Evolutionary conservation across 1,140 invertebrate genomes (phyloP).

Genomic region (Littorina saxatilis): DNA sequence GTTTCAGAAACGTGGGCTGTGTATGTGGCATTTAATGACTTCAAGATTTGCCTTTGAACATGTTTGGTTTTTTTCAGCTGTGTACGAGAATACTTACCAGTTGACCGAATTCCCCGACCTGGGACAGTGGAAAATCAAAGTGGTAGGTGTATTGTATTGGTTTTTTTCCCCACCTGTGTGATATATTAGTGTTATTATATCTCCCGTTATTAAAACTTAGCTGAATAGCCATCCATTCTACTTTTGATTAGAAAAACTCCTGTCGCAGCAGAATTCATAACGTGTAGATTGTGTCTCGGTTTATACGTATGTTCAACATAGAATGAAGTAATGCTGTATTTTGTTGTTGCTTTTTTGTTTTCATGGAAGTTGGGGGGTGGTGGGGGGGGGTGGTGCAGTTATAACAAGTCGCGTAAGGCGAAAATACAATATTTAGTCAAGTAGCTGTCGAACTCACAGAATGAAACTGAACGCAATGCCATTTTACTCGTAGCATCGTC

Average conservation of each 20-base stretch:
- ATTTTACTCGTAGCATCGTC: too few relatives aligned
- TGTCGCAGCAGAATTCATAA: neutral
- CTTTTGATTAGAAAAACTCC: neutral
- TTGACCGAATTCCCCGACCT: neutral
- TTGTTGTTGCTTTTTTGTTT: too few relatives aligned
- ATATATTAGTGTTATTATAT: too few relatives aligned
- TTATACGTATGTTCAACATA: neutral
- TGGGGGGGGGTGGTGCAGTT: too few relatives aligned
- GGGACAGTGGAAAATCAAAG: constrained; percentile 3
- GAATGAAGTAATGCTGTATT: neutral
- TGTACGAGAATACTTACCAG: neutral
- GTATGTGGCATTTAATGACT: too few relatives aligned
- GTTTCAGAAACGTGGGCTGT: too few relatives aligned
- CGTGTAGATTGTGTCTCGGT: neutral
- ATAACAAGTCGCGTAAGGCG: too few relatives aligned
- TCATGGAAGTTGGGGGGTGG: too few relatives aligned
- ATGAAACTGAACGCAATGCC: too few relatives aligned
- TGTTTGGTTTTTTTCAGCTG: neutral
- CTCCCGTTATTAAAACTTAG: neutral
- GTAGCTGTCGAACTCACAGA: too few relatives aligned
- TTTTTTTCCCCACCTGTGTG: neutral
- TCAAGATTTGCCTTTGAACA: too few relatives aligned
- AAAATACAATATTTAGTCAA: too few relatives aligned
- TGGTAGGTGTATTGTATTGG: neutral
- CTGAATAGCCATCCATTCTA: neutral